These are phyloP conservation scores for Penaeus japonicus DNA, from an alignment of 1,140 invertebrate genomes.

Conservation along the genomic window DNA sequence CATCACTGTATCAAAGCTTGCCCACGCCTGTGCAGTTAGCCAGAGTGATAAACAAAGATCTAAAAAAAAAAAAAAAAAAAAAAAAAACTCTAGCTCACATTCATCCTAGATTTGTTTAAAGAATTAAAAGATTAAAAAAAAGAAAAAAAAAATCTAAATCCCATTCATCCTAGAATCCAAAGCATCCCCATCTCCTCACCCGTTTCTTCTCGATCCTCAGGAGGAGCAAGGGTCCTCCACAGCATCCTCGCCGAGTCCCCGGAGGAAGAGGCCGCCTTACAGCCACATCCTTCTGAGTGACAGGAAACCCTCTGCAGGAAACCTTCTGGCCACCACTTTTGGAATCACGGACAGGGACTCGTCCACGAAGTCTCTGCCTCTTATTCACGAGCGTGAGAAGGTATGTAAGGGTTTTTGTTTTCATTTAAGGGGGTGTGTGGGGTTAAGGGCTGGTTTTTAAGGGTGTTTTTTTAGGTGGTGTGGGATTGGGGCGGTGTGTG, in stretches of 20 bases:
- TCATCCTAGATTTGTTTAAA: too few relatives aligned
- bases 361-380: conserved; percentile 40
- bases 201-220: neutral
- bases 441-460: too few relatives aligned
- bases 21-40: too few relatives aligned
- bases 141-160: too few relatives aligned
- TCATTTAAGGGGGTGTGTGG: too few relatives aligned
- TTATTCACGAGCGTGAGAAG: conserved; percentile 48
- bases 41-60: too few relatives aligned
- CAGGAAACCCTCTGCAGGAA: conserved; percentile 46
- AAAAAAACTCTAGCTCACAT: too few relatives aligned
- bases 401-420: neutral
- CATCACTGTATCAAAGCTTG: too few relatives aligned
- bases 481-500: too few relatives aligned
- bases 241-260: conserved; percentile 33
- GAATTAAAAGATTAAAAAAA: too few relatives aligned
- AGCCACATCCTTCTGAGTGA: conserved; percentile 48
- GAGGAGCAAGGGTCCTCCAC: conserved; percentile 1
- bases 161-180: neutral
- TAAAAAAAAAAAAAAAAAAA: too few relatives aligned
- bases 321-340: conserved; percentile 48
- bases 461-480: too few relatives aligned
- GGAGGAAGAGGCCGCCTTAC: conserved; percentile 41
- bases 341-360: conserved; percentile 42
- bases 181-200: neutral